Percentiles rank a stretch among this genome's conserved stretches.
phyloP scores from a whole-genome alignment of 2,797 vertebrate species.

The Aulostomus chinensis region DNA sequence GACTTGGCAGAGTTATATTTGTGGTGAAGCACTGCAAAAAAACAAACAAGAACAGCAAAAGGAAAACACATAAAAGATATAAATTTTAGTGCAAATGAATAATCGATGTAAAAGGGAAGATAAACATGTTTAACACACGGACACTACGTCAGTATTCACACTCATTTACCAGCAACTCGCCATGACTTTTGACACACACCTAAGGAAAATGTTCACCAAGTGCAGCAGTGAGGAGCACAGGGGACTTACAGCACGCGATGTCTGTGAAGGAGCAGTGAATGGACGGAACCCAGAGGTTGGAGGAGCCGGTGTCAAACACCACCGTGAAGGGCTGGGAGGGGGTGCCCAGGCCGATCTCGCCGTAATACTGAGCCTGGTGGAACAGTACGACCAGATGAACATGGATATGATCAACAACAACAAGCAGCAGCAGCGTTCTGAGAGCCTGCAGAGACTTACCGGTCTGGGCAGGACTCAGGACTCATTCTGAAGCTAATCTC shows the following conservation, averaged over 20 bases:
- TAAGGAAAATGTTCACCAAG: too few relatives aligned
- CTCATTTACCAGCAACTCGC: too few relatives aligned
- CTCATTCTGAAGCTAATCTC: not conserved
- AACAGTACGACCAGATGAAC: not conserved
- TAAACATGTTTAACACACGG: too few relatives aligned
- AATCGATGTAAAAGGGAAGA: too few relatives aligned
- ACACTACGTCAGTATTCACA: too few relatives aligned
- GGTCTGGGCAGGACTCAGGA: not conserved
- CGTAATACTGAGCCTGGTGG: conserved; percentile 89
- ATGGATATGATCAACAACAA: not conserved
- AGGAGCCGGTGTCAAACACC: conserved; percentile 97
- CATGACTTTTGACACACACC: too few relatives aligned
- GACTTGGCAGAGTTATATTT: conserved; percentile 91
- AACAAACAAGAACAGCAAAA: not conserved
- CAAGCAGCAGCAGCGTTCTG: not conserved
- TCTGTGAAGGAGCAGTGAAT: conserved; percentile 85
- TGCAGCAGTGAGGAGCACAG: too few relatives aligned
- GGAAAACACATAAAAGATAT: conserved; percentile 48
- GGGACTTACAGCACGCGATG: conserved; percentile 91
- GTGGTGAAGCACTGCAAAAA: conserved; percentile 85
- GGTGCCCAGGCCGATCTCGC: conserved; percentile 84
- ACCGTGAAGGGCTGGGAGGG: conserved; percentile 91
- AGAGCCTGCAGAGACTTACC: not conserved
- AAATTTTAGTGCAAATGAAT: too few relatives aligned
- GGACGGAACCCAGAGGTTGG: conserved; percentile 97